A percentile compares a stretch with the other conserved stretches of the same genome.
Evolutionary conservation across 1,140 invertebrate genomes (phyloP).

Genomic region (Theocolax elegans): DNA sequence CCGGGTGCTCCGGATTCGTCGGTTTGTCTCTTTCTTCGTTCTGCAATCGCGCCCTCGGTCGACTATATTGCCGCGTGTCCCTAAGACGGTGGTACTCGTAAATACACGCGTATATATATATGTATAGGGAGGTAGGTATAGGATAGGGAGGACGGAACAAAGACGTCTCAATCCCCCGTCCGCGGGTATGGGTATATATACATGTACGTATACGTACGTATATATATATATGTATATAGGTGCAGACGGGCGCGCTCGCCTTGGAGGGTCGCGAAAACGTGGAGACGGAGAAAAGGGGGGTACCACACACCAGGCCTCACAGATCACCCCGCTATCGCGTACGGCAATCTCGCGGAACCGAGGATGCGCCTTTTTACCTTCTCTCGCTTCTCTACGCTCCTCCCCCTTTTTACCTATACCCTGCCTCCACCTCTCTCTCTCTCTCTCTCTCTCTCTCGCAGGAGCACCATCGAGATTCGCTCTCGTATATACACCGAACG

Average conservation of each 20-base stretch:
- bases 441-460: not conserved
- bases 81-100: too few relatives aligned
- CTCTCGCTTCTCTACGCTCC: constrained; percentile 18
- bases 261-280: constrained; percentile 59
- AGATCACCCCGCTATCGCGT: constrained; percentile 66
- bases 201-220: not conserved
- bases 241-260: constrained; percentile 44
- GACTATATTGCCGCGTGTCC: too few relatives aligned
- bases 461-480: too few relatives aligned
- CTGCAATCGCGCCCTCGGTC: too few relatives aligned
- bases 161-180: too few relatives aligned
- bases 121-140: too few relatives aligned
- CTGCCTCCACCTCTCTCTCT: constrained; percentile 20
- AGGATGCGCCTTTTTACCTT: constrained; percentile 32
- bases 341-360: constrained; percentile 27
- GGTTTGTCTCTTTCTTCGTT: too few relatives aligned
- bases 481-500: too few relatives aligned
- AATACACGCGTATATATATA: too few relatives aligned
- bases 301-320: constrained; percentile 68
- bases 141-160: too few relatives aligned
- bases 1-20: too few relatives aligned
- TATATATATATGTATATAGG: constrained; percentile 30
- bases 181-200: not conserved
- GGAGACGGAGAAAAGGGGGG: constrained; percentile 52
- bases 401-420: constrained; percentile 27